phyloP scores from a whole-genome alignment of 2,888 invertebrate genomes.

The Seladonia tumulorum region DNA sequence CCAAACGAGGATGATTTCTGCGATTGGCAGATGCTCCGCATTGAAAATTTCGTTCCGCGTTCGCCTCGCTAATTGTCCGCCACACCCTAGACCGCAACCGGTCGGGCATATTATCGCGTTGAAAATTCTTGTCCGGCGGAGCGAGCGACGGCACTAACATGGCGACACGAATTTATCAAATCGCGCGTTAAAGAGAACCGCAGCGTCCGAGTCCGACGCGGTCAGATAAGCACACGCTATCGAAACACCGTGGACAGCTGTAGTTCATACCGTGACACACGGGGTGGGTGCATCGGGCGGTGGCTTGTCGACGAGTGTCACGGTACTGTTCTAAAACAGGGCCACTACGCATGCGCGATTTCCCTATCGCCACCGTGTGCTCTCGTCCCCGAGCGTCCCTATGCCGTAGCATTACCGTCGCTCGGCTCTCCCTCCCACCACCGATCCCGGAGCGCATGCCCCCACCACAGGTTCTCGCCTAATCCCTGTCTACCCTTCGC shows the following conservation, averaged over 20 bases:
- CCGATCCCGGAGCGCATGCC: conserved; percentile 48
- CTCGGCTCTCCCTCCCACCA: conserved; percentile 66
- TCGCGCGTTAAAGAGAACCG: conserved; percentile 10
- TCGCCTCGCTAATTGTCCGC: background rate
- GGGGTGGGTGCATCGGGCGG: conserved; percentile 82
- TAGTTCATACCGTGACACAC: conserved; percentile 82
- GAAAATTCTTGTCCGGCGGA: background rate
- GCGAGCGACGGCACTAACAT: background rate
- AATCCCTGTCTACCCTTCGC: conserved; percentile 71
- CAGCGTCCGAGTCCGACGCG: background rate
- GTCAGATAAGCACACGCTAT: conserved; percentile 27
- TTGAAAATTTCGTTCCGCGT: background rate
- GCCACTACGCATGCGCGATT: conserved; percentile 80
- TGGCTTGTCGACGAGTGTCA: conserved; percentile 82
- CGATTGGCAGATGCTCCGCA: background rate
- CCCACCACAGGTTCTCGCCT: conserved; percentile 53
- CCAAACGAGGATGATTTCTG: background rate
- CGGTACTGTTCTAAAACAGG: conserved; percentile 79
- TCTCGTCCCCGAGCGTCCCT: conserved; percentile 80
- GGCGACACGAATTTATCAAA: background rate
- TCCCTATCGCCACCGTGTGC: conserved; percentile 49
- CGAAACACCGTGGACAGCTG: conserved; percentile 43
- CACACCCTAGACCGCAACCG: conserved; percentile 10
- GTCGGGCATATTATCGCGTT: conserved; percentile 5
- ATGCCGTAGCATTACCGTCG: conserved; percentile 81